phyloP scores from a whole-genome alignment of 1,140 invertebrate species.

The Rhysida immarginata region DNA sequence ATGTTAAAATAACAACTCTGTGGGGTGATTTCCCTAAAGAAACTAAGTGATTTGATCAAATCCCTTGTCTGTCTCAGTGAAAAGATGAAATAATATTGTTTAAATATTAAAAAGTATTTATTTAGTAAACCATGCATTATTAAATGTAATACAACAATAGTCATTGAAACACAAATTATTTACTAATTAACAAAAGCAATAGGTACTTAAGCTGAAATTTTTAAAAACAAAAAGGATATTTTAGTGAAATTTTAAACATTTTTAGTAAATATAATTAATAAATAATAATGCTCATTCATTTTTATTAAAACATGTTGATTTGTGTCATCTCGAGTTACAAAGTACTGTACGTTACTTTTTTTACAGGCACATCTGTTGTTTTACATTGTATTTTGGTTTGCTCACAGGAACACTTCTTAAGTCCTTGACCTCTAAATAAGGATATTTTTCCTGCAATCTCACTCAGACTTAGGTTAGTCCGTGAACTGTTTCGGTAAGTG shows the following conservation, averaged over 20 bases:
- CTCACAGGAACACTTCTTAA: not conserved
- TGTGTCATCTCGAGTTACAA: not conserved
- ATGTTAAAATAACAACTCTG: too few species aligned
- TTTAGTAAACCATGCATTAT: not conserved
- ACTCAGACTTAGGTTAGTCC: not conserved
- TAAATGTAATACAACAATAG: not conserved
- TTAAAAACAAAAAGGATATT: not conserved
- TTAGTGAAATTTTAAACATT: not conserved
- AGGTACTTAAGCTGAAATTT: not conserved
- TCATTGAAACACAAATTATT: not conserved
- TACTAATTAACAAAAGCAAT: not conserved
- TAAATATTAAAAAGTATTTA: not conserved
- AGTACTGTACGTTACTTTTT: not conserved
- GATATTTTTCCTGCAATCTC: not conserved
- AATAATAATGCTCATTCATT: not conserved
- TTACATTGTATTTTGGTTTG: not conserved
- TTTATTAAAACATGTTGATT: not conserved
- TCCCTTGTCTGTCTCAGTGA: not conserved
- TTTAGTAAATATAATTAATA: not conserved
- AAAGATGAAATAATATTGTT: not conserved
- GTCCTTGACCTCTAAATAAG: not conserved
- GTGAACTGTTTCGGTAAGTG: not conserved
- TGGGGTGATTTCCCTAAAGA: not conserved
- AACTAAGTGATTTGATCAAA: not conserved
- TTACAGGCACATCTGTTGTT: not conserved